Evolutionary conservation across 2,113 vertebrate species (phyloP).

Genomic region (Bufo bufo): DNA sequence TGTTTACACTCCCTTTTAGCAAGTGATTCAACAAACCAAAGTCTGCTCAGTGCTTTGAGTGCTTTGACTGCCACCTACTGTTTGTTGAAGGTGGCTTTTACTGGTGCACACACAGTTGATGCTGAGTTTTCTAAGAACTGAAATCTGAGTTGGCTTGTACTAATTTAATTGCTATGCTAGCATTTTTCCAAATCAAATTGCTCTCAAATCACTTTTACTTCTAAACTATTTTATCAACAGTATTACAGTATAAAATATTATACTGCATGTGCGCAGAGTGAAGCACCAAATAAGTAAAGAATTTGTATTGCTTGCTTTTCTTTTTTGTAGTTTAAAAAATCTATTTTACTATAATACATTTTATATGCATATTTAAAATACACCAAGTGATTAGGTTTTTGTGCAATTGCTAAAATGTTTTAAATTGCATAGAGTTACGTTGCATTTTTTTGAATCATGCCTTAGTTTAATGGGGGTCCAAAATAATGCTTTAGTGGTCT

Average conservation of each 20-base stretch:
- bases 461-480: too few relatives aligned
- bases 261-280: background rate
- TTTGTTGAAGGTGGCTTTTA: conserved; percentile 17
- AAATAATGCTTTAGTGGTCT: too few relatives aligned
- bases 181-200: background rate
- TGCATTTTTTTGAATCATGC: too few relatives aligned
- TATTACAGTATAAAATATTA: background rate
- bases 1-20: conserved; percentile 54
- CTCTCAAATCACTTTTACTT: background rate
- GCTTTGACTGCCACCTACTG: conserved; percentile 79
- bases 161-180: background rate
- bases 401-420: too few relatives aligned
- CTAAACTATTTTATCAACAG: background rate
- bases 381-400: too few relatives aligned
- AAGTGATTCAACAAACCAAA: conserved; percentile 51
- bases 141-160: background rate
- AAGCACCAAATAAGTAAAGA: background rate
- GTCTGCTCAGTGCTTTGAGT: conserved; percentile 74
- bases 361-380: too few relatives aligned
- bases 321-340: too few relatives aligned
- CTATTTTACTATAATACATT: too few relatives aligned
- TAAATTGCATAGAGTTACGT: too few relatives aligned
- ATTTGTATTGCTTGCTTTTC: too few relatives aligned
- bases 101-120: background rate
- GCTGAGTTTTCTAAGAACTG: background rate